These are phyloP conservation scores for Marisa cornuarietis DNA, from an alignment of 1,140 invertebrate genomes.

Conservation along the genomic window DNA sequence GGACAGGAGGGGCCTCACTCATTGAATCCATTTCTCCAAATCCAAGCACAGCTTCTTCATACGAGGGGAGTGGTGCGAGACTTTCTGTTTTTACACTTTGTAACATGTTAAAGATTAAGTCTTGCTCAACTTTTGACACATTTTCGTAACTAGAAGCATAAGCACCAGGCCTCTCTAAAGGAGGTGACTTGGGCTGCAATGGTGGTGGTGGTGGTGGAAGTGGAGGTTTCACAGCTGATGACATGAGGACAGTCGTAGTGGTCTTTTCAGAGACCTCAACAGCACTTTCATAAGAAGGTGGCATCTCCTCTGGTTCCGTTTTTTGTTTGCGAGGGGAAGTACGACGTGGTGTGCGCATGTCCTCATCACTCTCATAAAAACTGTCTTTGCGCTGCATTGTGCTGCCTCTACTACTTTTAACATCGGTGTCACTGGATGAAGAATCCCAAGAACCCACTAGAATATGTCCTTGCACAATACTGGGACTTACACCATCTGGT, in stretches of 20 bases:
- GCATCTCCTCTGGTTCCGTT: constrained; percentile 30
- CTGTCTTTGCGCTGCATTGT: constrained; percentile 49
- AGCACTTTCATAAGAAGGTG: constrained; percentile 39
- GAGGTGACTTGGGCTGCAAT: too few relatives aligned
- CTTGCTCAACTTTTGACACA: not conserved
- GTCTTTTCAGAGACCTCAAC: constrained; percentile 24
- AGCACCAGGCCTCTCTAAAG: not conserved
- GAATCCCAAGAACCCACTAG: constrained; percentile 19
- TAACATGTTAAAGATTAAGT: too few relatives aligned
- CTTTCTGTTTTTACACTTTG: not conserved
- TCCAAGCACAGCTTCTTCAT: constrained; percentile 16
- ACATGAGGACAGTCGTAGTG: not conserved
- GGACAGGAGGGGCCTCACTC: constrained; percentile 44
- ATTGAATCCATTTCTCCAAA: constrained; percentile 37
- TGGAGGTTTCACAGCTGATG: constrained; percentile 10
- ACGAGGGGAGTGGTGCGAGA: constrained; percentile 10
- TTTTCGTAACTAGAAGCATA: constrained; percentile 1
- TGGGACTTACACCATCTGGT: constrained; percentile 19
- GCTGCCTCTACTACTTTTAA: constrained; percentile 21
- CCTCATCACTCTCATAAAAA: constrained; percentile 60
- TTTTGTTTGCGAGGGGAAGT: constrained; percentile 31
- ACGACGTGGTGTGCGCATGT: constrained; percentile 30
- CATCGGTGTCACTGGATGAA: constrained; percentile 31
- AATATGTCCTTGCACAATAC: constrained; percentile 11
- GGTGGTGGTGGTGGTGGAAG: constrained; percentile 30